phyloP scores from a whole-genome alignment of 2,797 vertebrate species.

The Sebastes trivittatus region DNA sequence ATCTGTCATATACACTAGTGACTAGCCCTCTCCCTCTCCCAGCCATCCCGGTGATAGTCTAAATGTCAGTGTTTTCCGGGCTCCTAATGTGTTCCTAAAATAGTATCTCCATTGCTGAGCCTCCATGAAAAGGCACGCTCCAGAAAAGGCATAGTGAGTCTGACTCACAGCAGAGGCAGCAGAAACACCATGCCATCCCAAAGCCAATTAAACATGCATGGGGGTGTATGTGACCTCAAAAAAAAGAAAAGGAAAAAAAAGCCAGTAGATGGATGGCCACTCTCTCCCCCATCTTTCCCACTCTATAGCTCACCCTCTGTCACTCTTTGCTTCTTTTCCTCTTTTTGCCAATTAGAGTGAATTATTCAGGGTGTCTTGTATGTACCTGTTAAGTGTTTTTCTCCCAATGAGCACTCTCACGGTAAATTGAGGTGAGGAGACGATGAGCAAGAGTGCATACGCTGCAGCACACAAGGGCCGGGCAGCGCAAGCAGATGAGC shows the following conservation, averaged over 20 bases:
- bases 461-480: slow-evolving; percentile 12
- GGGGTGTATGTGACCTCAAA: slow-evolving; percentile 69
- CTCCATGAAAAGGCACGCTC: slow-evolving; percentile 59
- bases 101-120: slow-evolving; percentile 70
- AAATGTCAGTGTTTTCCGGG: slow-evolving; percentile 78
- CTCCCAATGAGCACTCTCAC: slow-evolving; percentile 51
- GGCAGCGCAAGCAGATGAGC: slow-evolving; percentile 32
- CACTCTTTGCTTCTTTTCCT: slow-evolving; percentile 34
- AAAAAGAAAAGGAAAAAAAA: slow-evolving; percentile 9
- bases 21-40: slow-evolving; percentile 48
- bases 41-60: slow-evolving; percentile 58
- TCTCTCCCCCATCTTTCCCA: slow-evolving; percentile 32
- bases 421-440: slow-evolving; percentile 67
- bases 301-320: slow-evolving; percentile 34
- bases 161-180: slow-evolving; percentile 76
- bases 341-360: slow-evolving; percentile 67
- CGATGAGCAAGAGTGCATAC: slow-evolving; percentile 40
- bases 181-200: slow-evolving; percentile 66
- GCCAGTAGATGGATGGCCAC: slow-evolving; percentile 38
- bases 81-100: slow-evolving; percentile 76
- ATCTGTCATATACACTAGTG: slow-evolving; percentile 53
- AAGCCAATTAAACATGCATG: slow-evolving; percentile 80
- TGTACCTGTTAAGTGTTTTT: slow-evolving; percentile 72
- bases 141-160: slow-evolving; percentile 59
- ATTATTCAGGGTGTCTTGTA: slow-evolving; percentile 64